Evolutionary conservation across 2,888 invertebrate genomes (phyloP), one percentile per base, ranked within the genome.

Genomic region (Parapristionchus giblindavisi): DNA sequence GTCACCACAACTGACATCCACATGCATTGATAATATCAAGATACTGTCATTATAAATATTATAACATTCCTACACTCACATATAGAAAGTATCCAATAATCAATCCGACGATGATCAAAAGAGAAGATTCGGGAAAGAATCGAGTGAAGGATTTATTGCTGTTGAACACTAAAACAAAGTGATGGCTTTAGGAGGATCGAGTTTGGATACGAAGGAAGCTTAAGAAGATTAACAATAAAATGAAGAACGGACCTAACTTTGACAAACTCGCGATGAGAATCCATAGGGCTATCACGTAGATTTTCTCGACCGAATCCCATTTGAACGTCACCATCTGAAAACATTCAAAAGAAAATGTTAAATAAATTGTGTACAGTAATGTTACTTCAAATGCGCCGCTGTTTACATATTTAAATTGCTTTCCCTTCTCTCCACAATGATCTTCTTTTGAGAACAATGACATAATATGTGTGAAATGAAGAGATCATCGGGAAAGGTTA

Each of bases 61-160:
- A 11, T 14, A 48, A 48, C 48, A 48, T 54, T 24, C 56, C 27
- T 6, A 5, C 24, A 24, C 27, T 52, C 27, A 73, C 73, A 43
- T 48, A 17, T 2, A 73, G 61, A 38, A 73, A 32, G 24, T 73
- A 73, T 1, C 97, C 98, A 80, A 97, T 94, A 75, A 93, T 91
- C 60, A 98, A 93, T 61, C 99, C 98, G 74, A 99, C 94, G 78
- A 95, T 93, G 88, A 99, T 96, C 82, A 99, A 92, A 82, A 99
- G 92, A 89, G 97, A 97, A 66, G 96, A 96, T 90, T 99, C 98
- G 4, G 99, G 99, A 89, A 98, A 95, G 89, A 79, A 78, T 36
- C 83, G 81, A 0, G 83, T 77, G 6, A 81, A 38, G 5, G 79
- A 79, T 54, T 81, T 80, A 32, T 77, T 65, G 2, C 78, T 34